phyloP scores from a whole-genome alignment of 2,888 invertebrate genomes.

The Melikaiella ostensackeni region DNA sequence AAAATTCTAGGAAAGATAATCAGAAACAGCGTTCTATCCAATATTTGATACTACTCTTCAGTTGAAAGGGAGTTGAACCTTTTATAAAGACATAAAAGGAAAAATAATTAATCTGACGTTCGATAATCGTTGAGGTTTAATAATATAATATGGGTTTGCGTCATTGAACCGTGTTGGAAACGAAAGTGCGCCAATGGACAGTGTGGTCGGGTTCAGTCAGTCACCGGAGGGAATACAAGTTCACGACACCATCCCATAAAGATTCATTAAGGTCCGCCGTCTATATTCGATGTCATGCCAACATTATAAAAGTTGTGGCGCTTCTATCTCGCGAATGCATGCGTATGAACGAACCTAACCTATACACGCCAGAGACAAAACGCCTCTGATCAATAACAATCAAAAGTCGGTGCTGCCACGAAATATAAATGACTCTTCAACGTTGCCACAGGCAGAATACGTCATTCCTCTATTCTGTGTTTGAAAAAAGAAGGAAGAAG shows the following conservation, averaged over 20 bases:
- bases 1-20: not conserved
- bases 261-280: conserved; percentile 76
- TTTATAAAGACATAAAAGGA: not conserved
- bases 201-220: conserved; percentile 72
- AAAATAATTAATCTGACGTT: not conserved
- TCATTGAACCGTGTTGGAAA: conserved; percentile 44
- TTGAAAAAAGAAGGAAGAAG: not conserved
- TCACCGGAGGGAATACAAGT: conserved; percentile 76
- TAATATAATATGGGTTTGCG: conserved; percentile 9
- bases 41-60: not conserved
- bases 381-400: conserved; percentile 74
- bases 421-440: conserved; percentile 51
- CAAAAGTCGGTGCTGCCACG: conserved; percentile 61
- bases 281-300: conserved; percentile 74
- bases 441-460: not conserved
- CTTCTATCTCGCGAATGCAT: conserved; percentile 49
- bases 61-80: not conserved
- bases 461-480: not conserved
- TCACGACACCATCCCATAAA: conserved; percentile 77
- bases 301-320: conserved; percentile 68
- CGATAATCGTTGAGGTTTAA: not conserved
- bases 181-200: conserved; percentile 69
- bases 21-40: not conserved
- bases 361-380: conserved; percentile 61
- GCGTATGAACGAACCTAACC: conserved; percentile 3